Evolutionary conservation across 2,113 vertebrate species (phyloP).

Genomic region (Laterallus jamaicensis): DNA sequence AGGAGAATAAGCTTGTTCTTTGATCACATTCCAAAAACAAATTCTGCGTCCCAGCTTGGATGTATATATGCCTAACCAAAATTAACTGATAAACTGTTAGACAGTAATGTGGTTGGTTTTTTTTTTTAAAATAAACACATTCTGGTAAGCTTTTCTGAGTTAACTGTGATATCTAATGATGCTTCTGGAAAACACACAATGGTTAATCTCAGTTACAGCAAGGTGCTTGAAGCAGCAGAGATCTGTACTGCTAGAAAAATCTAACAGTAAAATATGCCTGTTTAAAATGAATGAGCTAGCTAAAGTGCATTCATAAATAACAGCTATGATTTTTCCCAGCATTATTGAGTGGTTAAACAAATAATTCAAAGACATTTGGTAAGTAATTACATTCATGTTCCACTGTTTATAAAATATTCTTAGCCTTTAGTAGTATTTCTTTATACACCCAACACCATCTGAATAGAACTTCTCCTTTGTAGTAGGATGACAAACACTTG

Average conservation of each 20-base stretch:
- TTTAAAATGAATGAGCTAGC: conserved; percentile 34
- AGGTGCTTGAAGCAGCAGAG: neutral
- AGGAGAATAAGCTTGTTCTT: neutral
- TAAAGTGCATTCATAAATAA: conserved; percentile 25
- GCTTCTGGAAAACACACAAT: neutral
- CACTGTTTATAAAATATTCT: conserved; percentile 11
- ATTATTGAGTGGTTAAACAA: conserved; percentile 27
- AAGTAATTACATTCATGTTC: neutral
- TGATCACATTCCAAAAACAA: conserved; percentile 2
- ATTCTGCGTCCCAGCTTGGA: neutral
- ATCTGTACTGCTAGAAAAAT: neutral
- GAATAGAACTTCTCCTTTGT: neutral
- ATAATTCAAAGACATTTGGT: conserved; percentile 5
- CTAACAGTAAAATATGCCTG: conserved; percentile 20
- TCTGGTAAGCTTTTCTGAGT: neutral
- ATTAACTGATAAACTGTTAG: neutral
- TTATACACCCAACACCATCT: neutral
- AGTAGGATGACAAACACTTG: neutral
- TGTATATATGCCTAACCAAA: neutral
- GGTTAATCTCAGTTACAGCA: neutral
- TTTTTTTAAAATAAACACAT: neutral
- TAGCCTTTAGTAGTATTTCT: neutral
- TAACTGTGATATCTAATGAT: neutral
- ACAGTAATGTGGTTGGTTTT: neutral
- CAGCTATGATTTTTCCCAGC: neutral